phyloP scores from a whole-genome alignment of 2,797 vertebrate genomes.

The Rhincodon typus region DNA sequence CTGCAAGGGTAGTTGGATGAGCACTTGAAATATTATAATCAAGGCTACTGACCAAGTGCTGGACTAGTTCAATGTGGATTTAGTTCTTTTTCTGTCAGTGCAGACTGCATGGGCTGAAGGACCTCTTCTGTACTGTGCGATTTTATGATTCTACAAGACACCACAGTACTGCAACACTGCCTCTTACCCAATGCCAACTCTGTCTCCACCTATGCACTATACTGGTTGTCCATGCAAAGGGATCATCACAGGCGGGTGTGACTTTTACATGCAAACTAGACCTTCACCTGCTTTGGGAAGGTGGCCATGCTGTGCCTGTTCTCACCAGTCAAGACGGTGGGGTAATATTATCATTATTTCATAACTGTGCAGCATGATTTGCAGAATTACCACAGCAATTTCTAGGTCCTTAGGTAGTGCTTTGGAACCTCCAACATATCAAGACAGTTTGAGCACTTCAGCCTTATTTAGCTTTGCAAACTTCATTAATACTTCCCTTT shows the following conservation, averaged over 20 bases:
- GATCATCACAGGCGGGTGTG: neutral
- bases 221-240: neutral
- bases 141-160: too few relatives aligned
- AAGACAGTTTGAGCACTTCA: neutral
- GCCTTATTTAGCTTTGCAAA: neutral
- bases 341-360: neutral
- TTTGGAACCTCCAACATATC: neutral
- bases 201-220: neutral
- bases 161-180: neutral
- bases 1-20: too few relatives aligned
- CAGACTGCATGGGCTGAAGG: too few relatives aligned
- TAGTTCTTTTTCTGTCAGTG: too few relatives aligned
- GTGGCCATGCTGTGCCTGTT: neutral
- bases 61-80: too few relatives aligned
- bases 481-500: neutral
- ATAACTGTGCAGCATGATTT: neutral
- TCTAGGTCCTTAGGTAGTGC: neutral
- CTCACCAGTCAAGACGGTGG: neutral
- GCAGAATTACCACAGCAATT: neutral
- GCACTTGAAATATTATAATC: too few relatives aligned
- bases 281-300: neutral
- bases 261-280: neutral
- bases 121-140: too few relatives aligned
- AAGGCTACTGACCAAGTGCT: too few relatives aligned
- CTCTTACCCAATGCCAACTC: neutral